Evolutionary conservation across 1,140 invertebrate species (phyloP), one percentile per base, ranked within the genome.

Genomic region (Lepidotrigona ventralis): DNA sequence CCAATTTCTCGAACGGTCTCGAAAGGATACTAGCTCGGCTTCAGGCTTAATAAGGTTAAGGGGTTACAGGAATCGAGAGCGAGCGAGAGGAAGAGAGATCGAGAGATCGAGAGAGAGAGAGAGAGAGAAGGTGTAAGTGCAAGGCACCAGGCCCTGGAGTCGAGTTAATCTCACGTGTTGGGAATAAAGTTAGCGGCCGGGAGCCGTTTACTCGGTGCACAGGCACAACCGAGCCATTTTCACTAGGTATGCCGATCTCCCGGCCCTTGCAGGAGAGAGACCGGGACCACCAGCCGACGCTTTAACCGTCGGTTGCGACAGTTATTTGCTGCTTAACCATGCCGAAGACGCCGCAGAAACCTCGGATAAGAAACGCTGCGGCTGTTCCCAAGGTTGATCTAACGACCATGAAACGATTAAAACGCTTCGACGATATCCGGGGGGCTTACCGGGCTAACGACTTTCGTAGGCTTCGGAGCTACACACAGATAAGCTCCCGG

Each of bases 1-100:
- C 86, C 89, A 91, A 90, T 92, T 91, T 91, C 90, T 89, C 85
- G 89, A 88, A 88, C 84, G 84, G 84, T 90, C 86, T 87, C 88
- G 87, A 91, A 91, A 90, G 89, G 88, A 89, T 88, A 88, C 86
- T 83, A 81, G 81, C 77, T 79, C 73, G 84, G 82, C 85, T 84
- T 84, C 79, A 86, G 85, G 84, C 88, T 91, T 91, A 90, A 91
- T 90, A 90, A 91, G 88, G 88, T 90, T 88, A 89, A 85, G 83
- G 85, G 88, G 78, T 75, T 79, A 73, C 29, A 29, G 51, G 68
- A 78, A 26, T 74, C n/a, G 56, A 76, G 79, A 58, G 73, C 73
- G 81, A 77, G 64, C 8, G 53, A 17, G 53, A 23, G 29, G 56
- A 56, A 53, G 33, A 53, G 17, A 63, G 64, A 23, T 53, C 33